A percentile compares a stretch with the other conserved stretches of the same genome.
Evolutionary conservation across 53 echinoderm and acorn worm species (phyloP).

Genomic region (Holothuria leucospilota): DNA sequence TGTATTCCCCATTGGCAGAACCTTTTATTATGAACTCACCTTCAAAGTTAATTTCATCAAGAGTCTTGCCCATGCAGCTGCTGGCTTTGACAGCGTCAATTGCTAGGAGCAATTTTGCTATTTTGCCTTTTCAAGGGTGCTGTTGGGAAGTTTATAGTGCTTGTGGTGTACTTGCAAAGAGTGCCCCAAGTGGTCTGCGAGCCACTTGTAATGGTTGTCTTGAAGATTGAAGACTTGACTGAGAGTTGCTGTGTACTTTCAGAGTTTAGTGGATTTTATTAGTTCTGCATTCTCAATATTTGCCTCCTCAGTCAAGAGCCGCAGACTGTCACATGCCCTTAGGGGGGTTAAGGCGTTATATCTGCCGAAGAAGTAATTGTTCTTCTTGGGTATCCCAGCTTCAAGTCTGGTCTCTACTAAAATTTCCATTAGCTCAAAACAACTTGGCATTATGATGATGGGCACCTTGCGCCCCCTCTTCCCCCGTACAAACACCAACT

Average conservation of each 20-base stretch:
- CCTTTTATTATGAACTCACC: neutral
- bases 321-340: slow-evolving; percentile 58
- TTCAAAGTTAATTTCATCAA: slow-evolving; percentile 53
- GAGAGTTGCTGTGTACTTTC: slow-evolving; percentile 67
- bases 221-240: slow-evolving; percentile 56
- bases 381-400: too few species aligned
- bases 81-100: slow-evolving; percentile 46
- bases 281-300: slow-evolving; percentile 42
- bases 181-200: slow-evolving; percentile 71
- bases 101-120: slow-evolving; percentile 51
- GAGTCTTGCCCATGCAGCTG: slow-evolving; percentile 52
- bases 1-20: neutral
- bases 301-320: slow-evolving; percentile 48
- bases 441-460: neutral
- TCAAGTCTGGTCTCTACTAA: too few species aligned
- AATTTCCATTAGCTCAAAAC: neutral
- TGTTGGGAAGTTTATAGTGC: slow-evolving; percentile 48
- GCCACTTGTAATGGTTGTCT: too few species aligned
- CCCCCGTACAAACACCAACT: neutral
- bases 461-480: slow-evolving; percentile 19
- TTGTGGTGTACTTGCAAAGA: slow-evolving; percentile 46
- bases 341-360: slow-evolving; percentile 31
- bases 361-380: slow-evolving; percentile 67
- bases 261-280: slow-evolving; percentile 57
- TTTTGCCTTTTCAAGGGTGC: slow-evolving; percentile 59